Evolutionary conservation across 2,888 invertebrate genomes (phyloP).

Genomic region (Caenorhabditis sp.): DNA sequence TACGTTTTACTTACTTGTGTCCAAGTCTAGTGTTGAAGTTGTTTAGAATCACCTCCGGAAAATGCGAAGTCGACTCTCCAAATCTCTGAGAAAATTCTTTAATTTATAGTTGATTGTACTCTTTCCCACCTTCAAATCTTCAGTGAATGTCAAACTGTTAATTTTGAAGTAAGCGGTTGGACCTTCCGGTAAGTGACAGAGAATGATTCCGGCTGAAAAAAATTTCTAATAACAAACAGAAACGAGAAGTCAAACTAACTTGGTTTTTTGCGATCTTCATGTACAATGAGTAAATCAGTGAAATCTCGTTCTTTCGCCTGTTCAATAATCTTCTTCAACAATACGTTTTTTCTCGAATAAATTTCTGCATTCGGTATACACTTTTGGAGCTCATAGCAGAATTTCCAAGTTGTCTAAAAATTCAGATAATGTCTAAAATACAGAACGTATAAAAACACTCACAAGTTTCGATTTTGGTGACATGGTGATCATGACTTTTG

Average conservation of each 20-base stretch:
- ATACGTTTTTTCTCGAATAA: constrained; percentile 85
- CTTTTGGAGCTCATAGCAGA: constrained; percentile 87
- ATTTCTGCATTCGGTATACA: constrained; percentile 91
- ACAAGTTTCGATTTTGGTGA: constrained; percentile 85
- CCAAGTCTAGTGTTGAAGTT: constrained; percentile 95
- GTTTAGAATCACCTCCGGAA: constrained; percentile 93
- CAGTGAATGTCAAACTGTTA: constrained; percentile 88
- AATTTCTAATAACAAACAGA: neutral
- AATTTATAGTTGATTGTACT: neutral
- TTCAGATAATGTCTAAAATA: neutral
- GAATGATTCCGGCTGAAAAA: constrained; percentile 83
- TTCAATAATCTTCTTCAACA: constrained; percentile 81
- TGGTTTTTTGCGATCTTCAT: constrained; percentile 90
- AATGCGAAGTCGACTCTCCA: constrained; percentile 82
- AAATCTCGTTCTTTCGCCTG: constrained; percentile 82
- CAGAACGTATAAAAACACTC: neutral
- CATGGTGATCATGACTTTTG: constrained; percentile 94
- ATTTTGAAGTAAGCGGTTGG: constrained; percentile 95
- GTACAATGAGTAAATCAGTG: constrained; percentile 89
- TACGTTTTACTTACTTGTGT: constrained; percentile 75
- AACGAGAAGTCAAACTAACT: constrained; percentile 73
- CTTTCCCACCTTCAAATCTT: constrained; percentile 78
- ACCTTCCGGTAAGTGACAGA: constrained; percentile 93
- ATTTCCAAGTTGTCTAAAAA: constrained; percentile 76
- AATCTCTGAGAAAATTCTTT: constrained; percentile 67